Evolutionary conservation across 2,113 vertebrate species (phyloP).

Genomic region (Nymphicus hollandicus): DNA sequence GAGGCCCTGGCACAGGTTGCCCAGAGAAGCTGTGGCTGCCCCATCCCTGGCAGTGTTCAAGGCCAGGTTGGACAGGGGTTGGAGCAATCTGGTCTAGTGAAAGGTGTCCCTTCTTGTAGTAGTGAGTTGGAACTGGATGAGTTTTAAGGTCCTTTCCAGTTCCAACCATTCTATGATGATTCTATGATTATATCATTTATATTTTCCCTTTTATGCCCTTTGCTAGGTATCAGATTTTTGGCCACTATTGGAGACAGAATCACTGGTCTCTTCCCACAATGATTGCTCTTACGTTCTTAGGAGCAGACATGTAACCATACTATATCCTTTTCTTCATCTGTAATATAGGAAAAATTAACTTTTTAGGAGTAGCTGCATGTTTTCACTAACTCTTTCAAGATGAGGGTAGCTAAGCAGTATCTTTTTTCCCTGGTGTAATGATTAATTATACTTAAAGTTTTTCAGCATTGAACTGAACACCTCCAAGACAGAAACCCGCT

Average conservation of each 20-base stretch:
- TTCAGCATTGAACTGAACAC: not conserved
- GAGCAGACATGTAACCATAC: not conserved
- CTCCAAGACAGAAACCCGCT: not conserved
- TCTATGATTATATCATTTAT: accelerated
- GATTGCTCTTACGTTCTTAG: not conserved
- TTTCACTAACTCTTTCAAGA: not conserved
- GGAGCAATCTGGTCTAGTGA: not conserved
- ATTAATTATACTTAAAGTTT: not conserved
- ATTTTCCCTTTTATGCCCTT: not conserved
- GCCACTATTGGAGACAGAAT: not conserved
- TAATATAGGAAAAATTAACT: not conserved
- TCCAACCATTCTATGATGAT: not conserved
- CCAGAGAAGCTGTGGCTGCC: not conserved
- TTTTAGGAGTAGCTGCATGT: not conserved
- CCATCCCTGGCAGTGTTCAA: not conserved
- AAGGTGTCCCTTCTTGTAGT: not conserved
- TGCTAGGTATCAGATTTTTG: not conserved
- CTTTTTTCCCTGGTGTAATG: not conserved
- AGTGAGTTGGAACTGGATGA: not conserved
- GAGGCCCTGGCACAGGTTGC: not conserved
- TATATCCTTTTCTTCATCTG: not conserved
- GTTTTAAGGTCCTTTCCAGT: not conserved
- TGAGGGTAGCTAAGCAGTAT: not conserved
- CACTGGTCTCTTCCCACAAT: not conserved
- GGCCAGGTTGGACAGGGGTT: not conserved